Evolutionary conservation across 2,888 invertebrate species (phyloP).

Genomic region (Drosophila pseudotakahashii): DNA sequence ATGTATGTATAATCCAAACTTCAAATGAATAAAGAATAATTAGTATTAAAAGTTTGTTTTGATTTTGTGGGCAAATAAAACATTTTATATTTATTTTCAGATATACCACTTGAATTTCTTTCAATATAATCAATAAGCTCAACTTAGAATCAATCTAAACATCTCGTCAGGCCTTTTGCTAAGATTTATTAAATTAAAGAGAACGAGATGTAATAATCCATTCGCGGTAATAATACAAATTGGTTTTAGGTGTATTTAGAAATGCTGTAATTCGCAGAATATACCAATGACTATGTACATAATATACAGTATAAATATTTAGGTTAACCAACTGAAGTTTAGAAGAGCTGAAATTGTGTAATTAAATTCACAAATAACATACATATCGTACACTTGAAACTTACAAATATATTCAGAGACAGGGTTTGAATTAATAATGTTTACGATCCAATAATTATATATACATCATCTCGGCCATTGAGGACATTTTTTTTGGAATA

Average conservation of each 20-base stretch:
- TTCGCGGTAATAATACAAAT: neutral
- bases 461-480: slow-evolving; percentile 99
- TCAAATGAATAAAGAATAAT: slow-evolving; percentile 38
- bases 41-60: slow-evolving; percentile 13
- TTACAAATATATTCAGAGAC: slow-evolving; percentile 21
- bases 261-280: slow-evolving; percentile 34
- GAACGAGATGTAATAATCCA: neutral
- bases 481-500: slow-evolving; percentile 98
- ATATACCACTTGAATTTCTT: too few species aligned
- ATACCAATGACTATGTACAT: slow-evolving; percentile 37
- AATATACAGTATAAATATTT: slow-evolving; percentile 36
- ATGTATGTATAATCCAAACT: slow-evolving; percentile 40
- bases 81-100: neutral
- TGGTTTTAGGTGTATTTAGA: slow-evolving; percentile 4
- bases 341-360: slow-evolving; percentile 23
- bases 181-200: neutral
- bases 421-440: neutral
- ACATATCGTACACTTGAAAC: slow-evolving; percentile 13
- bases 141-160: too few species aligned
- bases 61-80: neutral
- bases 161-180: too few species aligned
- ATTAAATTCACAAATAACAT: slow-evolving; percentile 36
- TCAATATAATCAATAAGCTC: too few species aligned
- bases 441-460: slow-evolving; percentile 86
- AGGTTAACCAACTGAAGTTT: slow-evolving; percentile 21